Evolutionary conservation across 2,113 vertebrate species (phyloP).

Genomic region (Natator depressus): DNA sequence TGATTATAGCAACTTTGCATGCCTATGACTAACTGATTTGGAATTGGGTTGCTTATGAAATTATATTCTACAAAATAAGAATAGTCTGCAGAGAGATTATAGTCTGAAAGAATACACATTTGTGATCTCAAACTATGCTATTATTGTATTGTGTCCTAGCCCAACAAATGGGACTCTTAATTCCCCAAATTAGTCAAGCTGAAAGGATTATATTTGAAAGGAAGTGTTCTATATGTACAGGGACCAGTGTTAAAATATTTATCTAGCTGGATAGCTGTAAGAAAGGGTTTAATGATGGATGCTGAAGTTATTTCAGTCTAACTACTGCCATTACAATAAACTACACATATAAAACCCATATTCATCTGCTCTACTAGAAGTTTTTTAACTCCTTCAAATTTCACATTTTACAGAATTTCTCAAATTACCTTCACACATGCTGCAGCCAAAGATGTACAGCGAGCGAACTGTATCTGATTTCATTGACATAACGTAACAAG

Average conservation of each 20-base stretch:
- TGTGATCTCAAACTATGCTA: not conserved
- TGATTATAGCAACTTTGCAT: not conserved
- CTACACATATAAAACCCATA: not conserved
- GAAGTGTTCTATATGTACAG: not conserved
- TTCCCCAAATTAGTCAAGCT: not conserved
- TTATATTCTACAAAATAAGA: not conserved
- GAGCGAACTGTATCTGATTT: not conserved
- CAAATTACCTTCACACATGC: not conserved
- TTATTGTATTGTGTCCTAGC: not conserved
- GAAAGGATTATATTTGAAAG: not conserved
- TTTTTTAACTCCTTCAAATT: not conserved
- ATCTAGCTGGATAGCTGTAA: not conserved
- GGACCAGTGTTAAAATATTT: not conserved
- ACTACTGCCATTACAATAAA: not conserved
- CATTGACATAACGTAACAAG: not conserved
- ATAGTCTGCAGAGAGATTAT: not conserved
- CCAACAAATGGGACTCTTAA: not conserved
- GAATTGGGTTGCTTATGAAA: not conserved
- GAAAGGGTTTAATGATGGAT: not conserved
- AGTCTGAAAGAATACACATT: not conserved
- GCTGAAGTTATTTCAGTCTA: not conserved
- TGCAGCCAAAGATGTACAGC: not conserved
- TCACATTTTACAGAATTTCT: not conserved
- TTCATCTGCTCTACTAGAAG: not conserved
- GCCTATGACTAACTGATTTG: not conserved